Evolutionary conservation across 2,888 invertebrate species (phyloP), one percentile per base, ranked within the genome.

Genomic region (Scaptomyza parva): DNA sequence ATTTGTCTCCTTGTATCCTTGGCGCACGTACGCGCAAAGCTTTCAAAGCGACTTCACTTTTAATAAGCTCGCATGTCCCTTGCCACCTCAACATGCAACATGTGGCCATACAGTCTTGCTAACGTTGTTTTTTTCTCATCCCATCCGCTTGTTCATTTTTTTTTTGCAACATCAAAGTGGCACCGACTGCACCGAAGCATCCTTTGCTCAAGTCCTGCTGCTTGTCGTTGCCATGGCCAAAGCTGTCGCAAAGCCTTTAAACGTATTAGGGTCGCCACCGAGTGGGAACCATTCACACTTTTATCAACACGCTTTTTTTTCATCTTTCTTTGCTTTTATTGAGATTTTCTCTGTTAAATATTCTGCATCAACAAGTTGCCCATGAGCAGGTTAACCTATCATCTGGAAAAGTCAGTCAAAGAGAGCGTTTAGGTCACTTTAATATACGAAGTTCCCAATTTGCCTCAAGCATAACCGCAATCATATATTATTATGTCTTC

Each of bases 241-340:
- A 86, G 86, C 82, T 84, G 71, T 80, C 18, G 85, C 70, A 83
- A 84, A 80, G 85, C 85, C 76, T 53, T 74, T 84, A 88, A 83
- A 86, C 87, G 65, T 67, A 83, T 83, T 83, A 83, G 57, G 70
- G 66, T 65, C 53, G 48, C 39, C 60, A 20, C 40, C 47, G 11
- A 41, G 48, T 50, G 61, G 39, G 47, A 44, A 39, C 43, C 20
- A 45, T 47, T 48, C 47, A 40, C 67, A 35, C 47, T 37, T 8
- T 59, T 41, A 47, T 28, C n/a, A 28, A 14, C 47, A 45, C n/a
- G 35, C 66, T 40, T 50, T 44, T 28, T 41, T 28, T 26, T 33
- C 26, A 18, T 48, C 30, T 50, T 24, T 26, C 11, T 5, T 9
- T n/a, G n/a, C 12, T 12, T 17, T 20, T 28, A 24, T 43, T 41